phyloP scores from a whole-genome alignment of 2,797 vertebrate genomes.

The Enteromius paludinosus region DNA sequence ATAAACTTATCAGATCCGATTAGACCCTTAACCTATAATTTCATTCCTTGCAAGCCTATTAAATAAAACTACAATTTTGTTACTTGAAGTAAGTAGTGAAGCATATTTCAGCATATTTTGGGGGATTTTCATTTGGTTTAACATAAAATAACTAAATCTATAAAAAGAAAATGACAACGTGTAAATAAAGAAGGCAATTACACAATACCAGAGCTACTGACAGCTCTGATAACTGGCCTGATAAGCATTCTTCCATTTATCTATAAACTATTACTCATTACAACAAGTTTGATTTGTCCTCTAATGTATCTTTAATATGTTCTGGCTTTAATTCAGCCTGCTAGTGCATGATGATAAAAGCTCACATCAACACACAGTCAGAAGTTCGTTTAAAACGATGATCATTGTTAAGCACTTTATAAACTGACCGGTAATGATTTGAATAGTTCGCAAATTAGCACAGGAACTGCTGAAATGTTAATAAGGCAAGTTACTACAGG shows the following conservation, averaged over 20 bases:
- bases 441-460: not conserved
- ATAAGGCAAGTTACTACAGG: not conserved
- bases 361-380: not conserved
- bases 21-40: too few species aligned
- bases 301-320: not conserved
- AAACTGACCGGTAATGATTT: not conserved
- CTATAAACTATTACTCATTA: not conserved
- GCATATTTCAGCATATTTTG: too few species aligned
- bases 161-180: not conserved
- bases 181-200: too few species aligned
- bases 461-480: not conserved
- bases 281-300: not conserved
- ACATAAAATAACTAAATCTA: not conserved
- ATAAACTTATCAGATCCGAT: not conserved
- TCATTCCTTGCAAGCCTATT: too few species aligned
- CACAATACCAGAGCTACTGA: not conserved
- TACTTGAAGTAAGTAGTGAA: too few species aligned
- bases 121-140: not conserved
- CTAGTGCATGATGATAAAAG: not conserved
- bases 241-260: not conserved
- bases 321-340: not conserved
- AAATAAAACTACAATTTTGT: too few species aligned
- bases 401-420: not conserved
- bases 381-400: not conserved
- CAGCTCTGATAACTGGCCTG: not conserved